phyloP scores from a whole-genome alignment of 2,797 vertebrate genomes.

The Spinibarbus caldwelli region DNA sequence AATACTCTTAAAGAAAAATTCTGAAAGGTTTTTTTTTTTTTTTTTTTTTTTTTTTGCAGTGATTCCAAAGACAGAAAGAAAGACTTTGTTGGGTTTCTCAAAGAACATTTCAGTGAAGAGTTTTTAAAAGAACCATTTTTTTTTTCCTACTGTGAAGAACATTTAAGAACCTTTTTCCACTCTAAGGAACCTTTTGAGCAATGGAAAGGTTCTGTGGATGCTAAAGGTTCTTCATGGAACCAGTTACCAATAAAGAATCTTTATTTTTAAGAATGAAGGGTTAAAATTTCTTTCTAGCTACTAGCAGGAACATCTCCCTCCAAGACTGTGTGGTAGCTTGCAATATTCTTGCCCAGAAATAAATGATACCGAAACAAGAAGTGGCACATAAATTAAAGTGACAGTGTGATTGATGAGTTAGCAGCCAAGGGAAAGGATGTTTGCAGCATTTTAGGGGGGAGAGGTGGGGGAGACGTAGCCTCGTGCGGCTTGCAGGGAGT shows the following conservation, averaged over 20 bases:
- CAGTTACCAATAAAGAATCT: background rate
- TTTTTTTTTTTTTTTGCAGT: too few relatives aligned
- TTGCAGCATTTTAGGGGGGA: slow-evolving; percentile 80
- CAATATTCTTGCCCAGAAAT: slow-evolving; percentile 91
- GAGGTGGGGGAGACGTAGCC: slow-evolving; percentile 77
- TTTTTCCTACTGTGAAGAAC: background rate
- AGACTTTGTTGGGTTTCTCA: background rate
- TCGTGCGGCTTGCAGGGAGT: slow-evolving; percentile 77
- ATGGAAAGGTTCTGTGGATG: background rate
- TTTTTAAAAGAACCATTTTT: background rate
- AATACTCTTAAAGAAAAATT: background rate
- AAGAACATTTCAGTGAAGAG: background rate
- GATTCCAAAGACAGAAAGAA: background rate
- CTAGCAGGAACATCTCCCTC: slow-evolving; percentile 79
- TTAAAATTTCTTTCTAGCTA: slow-evolving; percentile 82
- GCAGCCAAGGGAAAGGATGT: slow-evolving; percentile 83
- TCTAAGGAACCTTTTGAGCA: background rate
- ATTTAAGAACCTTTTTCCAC: background rate
- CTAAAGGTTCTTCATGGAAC: background rate
- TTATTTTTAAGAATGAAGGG: slow-evolving; percentile 67
- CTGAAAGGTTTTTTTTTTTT: too few relatives aligned
- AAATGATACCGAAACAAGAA: slow-evolving; percentile 94
- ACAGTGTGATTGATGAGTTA: slow-evolving; percentile 92
- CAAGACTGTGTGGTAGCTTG: slow-evolving; percentile 83
- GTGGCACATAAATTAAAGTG: slow-evolving; percentile 95